Evolutionary conservation across 2,113 vertebrate genomes (phyloP), one percentile per base, ranked within the genome.

Genomic region (Melanocharis versteri): DNA sequence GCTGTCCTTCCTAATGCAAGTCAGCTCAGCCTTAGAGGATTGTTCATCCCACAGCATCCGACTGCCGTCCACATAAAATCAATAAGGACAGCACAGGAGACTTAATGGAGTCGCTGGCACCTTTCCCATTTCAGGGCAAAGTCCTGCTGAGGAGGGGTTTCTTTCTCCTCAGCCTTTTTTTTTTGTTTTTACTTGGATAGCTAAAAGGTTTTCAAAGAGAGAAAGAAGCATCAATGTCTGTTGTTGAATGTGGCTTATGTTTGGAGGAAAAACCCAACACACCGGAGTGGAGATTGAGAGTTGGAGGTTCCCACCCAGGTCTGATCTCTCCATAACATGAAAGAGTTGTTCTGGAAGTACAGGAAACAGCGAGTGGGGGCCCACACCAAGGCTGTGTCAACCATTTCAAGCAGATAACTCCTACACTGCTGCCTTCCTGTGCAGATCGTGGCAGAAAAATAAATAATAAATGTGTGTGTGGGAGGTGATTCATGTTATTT

Each of bases 61-160:
- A 35, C 62, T 62, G 93, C 75, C 6, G 10, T n/a, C 81, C 78
- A 72, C 87, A 68, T 8, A 16, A 87, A 90, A 91, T 94, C 90
- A 85, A 19, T 83, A 61, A 66, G 72, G 57, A 91, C 0, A 82
- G 83, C 84, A 82, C 56, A 91, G 89, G 31, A 82, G 87, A 60
- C 61, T 91, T 96, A 96, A 97, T 96, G 94, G 91, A 95, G 66
- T 28, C 3, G 17, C 90, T 96, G 93, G 95, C 96, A 94, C 70
- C 66, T 87, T 69, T 96, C 93, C 95, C 93, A 93, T 37, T 85
- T 60, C 22, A 90, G 82, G 87, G 87, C 70, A 87, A 85, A 93
- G 84, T 82, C 79, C 62, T 89, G 84, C 84, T 84, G 45, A 87
- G 70, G 78, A 90, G 12, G 10, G 50, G 66, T 54, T 97, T 92